Conservation (phyloP, 2,797 vertebrate species). For the Eleutherodactylus coqui region DNA sequence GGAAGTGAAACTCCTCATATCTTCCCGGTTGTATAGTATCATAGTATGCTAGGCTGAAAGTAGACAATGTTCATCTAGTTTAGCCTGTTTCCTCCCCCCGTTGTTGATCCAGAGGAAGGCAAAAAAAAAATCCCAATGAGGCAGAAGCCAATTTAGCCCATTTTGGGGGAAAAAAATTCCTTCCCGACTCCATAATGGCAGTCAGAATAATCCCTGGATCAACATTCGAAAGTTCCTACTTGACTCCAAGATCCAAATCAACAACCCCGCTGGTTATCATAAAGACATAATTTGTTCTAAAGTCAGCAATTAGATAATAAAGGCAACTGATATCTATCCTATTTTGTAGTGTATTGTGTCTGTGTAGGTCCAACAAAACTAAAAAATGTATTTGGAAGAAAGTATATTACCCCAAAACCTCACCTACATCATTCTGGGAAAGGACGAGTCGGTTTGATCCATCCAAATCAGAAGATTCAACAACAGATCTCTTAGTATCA, state of each 20-base stretch:
- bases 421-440: slow-evolving; percentile 93
- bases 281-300: background rate
- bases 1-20: background rate
- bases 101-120: too few relatives aligned
- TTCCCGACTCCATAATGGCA: too few relatives aligned
- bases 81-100: too few relatives aligned
- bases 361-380: background rate
- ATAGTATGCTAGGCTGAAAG: too few relatives aligned
- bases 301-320: background rate
- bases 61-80: too few relatives aligned
- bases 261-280: too few relatives aligned
- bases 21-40: background rate
- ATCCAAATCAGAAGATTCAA: slow-evolving; percentile 87
- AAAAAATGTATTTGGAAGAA: background rate
- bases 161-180: too few relatives aligned
- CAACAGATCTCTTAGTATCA: slow-evolving; percentile 78
- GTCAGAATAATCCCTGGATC: too few relatives aligned
- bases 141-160: too few relatives aligned
- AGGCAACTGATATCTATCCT: background rate
- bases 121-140: too few relatives aligned
- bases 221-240: too few relatives aligned
- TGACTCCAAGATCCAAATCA: too few relatives aligned
- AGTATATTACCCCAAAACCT: slow-evolving; percentile 76
- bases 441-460: slow-evolving; percentile 85
- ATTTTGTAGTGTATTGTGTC: background rate